Conservation (phyloP, 2,888 invertebrate species). For the Phasia obesa region DNA sequence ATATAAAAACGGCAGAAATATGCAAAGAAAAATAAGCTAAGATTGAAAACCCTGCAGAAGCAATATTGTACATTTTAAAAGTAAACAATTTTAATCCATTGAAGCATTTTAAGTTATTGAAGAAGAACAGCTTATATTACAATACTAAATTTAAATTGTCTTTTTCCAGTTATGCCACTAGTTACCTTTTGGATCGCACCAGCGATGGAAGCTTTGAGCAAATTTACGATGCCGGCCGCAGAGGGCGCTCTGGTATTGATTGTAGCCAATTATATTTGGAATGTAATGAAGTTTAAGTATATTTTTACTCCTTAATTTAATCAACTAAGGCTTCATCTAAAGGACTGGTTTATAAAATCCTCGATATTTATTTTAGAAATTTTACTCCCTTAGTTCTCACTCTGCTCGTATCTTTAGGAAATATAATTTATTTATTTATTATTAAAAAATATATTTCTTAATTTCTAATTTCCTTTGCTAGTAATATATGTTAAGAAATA, state of each 20-base stretch:
- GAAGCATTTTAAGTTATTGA: too few species aligned
- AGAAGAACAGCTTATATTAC: too few species aligned
- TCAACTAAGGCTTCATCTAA: constrained; percentile 35
- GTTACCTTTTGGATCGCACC: constrained; percentile 91
- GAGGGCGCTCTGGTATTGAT: constrained; percentile 92
- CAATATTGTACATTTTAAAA: too few species aligned
- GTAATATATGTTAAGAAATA: neutral
- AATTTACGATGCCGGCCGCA: constrained; percentile 92
- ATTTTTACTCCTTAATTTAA: neutral
- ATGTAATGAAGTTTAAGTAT: constrained; percentile 92
- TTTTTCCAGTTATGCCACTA: constrained; percentile 89
- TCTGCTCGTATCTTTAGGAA: constrained; percentile 45
- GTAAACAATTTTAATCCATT: too few species aligned
- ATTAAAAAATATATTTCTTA: constrained; percentile 50
- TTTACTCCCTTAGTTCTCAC: neutral
- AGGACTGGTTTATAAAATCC: constrained; percentile 58
- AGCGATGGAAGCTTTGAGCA: constrained; percentile 89
- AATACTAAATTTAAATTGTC: too few species aligned
- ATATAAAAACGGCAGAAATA: too few species aligned
- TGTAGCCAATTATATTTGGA: constrained; percentile 92
- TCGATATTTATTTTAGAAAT: constrained; percentile 61
- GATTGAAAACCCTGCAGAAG: too few species aligned
- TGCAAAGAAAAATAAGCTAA: too few species aligned
- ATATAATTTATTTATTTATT: constrained; percentile 58
- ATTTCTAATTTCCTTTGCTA: constrained; percentile 1